A percentile compares a stretch with the other conserved stretches of the same genome.
These are phyloP conservation scores for Osmerus eperlanus DNA, from an alignment of 2,113 vertebrate species.

Conservation along the genomic window DNA sequence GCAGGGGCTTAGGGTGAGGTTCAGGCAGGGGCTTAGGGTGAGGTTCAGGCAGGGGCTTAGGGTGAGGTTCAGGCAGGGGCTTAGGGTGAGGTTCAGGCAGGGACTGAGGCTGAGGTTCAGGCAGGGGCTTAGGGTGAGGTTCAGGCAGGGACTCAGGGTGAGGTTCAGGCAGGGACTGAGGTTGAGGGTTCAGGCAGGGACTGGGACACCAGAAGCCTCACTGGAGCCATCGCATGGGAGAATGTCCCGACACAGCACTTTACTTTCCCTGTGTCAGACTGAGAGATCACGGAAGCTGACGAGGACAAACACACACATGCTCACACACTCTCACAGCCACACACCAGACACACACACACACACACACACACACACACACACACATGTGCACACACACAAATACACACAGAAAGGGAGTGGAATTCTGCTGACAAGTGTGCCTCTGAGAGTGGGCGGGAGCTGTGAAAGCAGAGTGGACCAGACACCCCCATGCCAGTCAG, in stretches of 20 bases:
- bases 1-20: too few species aligned
- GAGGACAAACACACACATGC: constrained; percentile 38
- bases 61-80: too few species aligned
- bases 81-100: too few species aligned
- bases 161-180: neutral
- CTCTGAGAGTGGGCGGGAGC: constrained; percentile 50
- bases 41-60: too few species aligned
- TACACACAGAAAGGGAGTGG: constrained; percentile 41
- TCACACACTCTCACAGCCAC: constrained; percentile 25
- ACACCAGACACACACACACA: constrained; percentile 25
- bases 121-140: neutral
- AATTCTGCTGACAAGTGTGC: constrained; percentile 66
- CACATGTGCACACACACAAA: constrained; percentile 26
- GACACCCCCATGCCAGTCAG: too few species aligned
- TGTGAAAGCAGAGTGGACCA: constrained; percentile 15
- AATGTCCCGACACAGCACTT: constrained; percentile 65
- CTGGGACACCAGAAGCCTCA: constrained; percentile 1
- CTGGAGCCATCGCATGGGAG: constrained; percentile 48
- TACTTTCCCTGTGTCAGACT: constrained; percentile 55
- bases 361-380: constrained; percentile 24
- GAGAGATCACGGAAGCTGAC: constrained; percentile 45
- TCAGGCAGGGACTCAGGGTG: neutral
- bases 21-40: too few species aligned
- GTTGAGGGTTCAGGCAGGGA: neutral
- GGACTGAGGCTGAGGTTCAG: too few species aligned